Evolutionary conservation across 2,888 invertebrate species (phyloP), one percentile per base, ranked within the genome.

Genomic region (Ferrisia virgata): DNA sequence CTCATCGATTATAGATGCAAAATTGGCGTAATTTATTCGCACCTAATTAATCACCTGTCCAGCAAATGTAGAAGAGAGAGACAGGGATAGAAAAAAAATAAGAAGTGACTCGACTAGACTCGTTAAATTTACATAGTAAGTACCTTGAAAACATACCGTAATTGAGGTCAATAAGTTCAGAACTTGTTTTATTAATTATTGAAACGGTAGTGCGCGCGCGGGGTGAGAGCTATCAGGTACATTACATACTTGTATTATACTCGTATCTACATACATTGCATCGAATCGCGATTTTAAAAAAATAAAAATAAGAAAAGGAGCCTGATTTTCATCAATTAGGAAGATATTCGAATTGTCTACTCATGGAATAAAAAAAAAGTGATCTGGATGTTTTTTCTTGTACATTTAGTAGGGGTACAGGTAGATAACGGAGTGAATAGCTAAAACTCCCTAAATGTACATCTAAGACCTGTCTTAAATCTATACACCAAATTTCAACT

Each of bases 161-260:
- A 76, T 76, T 36, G 72, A 76, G 72, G 36, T 76, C 72, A 76
- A 36, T 76, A 76, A 76, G 72, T 76, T 76, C n/a, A 76, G n/a
- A 76, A 76, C 72, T 76, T 8, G 72, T 76, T 76, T 36, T 64
- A 33, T 76, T 76, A 76, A 76, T 76, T 36, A 76, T 76, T 76
- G 18, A 9, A 36, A 64, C 28, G 64, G 28, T 28, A 25, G 64
- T 28, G 64, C 64, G 8, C 64, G 43, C 43, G 43, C 43, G 43
- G 2, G 13, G n/a, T 2, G 3, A 15, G 43, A 11, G 43, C n/a
- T 9, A 3, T 39, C 39, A 8, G 39, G 5, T 11, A 39, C 39
- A 39, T 11, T 39, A n/a, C n/a, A n/a, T n/a, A n/a, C n/a, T n/a
- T n/a, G n/a, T n/a, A n/a, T n/a, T n/a, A n/a, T n/a, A n/a, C n/a